Evolutionary conservation across 2,797 vertebrate genomes (phyloP).

Genomic region (Eidolon dupreanum): DNA sequence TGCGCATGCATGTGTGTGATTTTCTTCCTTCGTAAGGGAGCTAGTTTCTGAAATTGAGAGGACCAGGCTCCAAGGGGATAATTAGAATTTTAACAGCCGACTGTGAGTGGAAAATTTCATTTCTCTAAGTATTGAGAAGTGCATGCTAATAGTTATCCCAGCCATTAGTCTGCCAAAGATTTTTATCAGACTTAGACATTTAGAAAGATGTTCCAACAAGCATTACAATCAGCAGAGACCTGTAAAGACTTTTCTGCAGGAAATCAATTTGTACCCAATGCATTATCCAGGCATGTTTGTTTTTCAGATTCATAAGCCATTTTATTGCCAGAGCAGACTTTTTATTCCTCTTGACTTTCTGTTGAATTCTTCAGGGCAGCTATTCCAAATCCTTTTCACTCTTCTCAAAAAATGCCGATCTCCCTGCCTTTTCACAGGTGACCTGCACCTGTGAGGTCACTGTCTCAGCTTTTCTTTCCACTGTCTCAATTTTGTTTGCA

Average conservation of each 20-base stretch:
- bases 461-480: background rate
- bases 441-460: background rate
- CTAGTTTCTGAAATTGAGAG: slow-evolving; percentile 57
- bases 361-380: background rate
- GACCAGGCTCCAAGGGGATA: slow-evolving; percentile 36
- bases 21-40: slow-evolving; percentile 36
- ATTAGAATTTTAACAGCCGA: slow-evolving; percentile 61
- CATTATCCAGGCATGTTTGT: slow-evolving; percentile 4
- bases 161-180: slow-evolving; percentile 53
- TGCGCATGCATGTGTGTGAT: background rate
- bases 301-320: slow-evolving; percentile 41
- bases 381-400: background rate
- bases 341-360: slow-evolving; percentile 28
- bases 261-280: background rate
- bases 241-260: slow-evolving; percentile 13
- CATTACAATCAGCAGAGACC: slow-evolving; percentile 14
- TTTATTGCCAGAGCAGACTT: background rate
- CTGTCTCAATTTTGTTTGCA: background rate
- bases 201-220: slow-evolving; percentile 45
- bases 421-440: background rate
- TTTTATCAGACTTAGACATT: slow-evolving; percentile 15
- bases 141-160: slow-evolving; percentile 39
- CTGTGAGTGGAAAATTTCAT: slow-evolving; percentile 37
- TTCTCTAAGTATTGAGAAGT: slow-evolving; percentile 54
- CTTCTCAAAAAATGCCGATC: background rate